These are phyloP conservation scores for Psococerastis gibbosa DNA, from an alignment of 2,888 invertebrate genomes.

Conservation along the genomic window DNA sequence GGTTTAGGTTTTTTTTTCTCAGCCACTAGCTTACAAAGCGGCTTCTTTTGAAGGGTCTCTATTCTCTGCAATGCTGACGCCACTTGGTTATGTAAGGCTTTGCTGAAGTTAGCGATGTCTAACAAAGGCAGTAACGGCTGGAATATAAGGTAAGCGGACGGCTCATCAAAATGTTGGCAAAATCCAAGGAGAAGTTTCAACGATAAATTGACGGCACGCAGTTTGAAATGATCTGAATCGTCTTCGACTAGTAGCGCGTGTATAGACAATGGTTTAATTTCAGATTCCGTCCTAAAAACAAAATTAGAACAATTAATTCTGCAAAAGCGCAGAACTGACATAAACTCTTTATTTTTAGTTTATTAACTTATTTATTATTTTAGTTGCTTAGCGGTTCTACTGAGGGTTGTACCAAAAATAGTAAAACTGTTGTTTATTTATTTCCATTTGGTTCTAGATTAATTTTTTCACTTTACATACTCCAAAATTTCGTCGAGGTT, in stretches of 20 bases:
- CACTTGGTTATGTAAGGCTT: not conserved
- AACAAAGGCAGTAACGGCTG: constrained; percentile 35
- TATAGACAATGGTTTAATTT: too few species aligned
- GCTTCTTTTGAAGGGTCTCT: constrained; percentile 30
- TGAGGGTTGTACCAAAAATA: too few species aligned
- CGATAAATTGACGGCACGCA: constrained; percentile 34
- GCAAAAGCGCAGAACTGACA: too few species aligned
- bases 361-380: too few species aligned
- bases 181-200: constrained; percentile 40
- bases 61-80: constrained; percentile 10
- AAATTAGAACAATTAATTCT: too few species aligned
- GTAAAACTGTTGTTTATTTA: too few species aligned
- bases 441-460: too few species aligned
- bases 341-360: too few species aligned
- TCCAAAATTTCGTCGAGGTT: too few species aligned
- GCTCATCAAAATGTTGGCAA: constrained; percentile 28
- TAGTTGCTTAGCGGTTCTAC: too few species aligned
- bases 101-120: constrained; percentile 33
- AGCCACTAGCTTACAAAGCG: constrained; percentile 34
- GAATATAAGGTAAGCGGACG: constrained; percentile 28
- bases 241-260: constrained; percentile 31
- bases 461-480: too few species aligned
- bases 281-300: too few species aligned
- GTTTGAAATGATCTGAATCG: constrained; percentile 42
- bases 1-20: constrained; percentile 59